Base-by-base conservation (phyloP, 2,888 invertebrate genomes). In the Timema cristinae region DNA sequence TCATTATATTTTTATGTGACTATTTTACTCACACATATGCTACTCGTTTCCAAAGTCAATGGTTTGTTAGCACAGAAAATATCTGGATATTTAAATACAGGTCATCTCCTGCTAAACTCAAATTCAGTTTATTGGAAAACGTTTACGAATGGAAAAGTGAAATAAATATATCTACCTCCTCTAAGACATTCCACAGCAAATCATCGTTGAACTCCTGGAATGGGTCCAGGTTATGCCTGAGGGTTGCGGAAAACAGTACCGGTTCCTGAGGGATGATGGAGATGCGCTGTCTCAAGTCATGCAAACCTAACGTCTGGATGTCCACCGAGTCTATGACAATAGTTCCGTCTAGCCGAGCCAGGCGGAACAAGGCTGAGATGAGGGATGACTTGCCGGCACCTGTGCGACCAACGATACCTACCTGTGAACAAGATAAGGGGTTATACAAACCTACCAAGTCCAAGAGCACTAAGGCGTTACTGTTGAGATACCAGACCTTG, bases 141-240 rank as follows among this genome's bases (percentile, higher is more conserved):
- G 56, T 54, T 13, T 54, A 32, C 32, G 1, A 32, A 32, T 32
- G 32, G 32, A 32, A 32, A 4, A 32, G 10, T n/a, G 7, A 61
- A 9, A 71, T 70, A 71, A 32, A 32, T 32, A 32, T 54, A 54
- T 54, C 9, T 77, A 87, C 89, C 77, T 90, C 87, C 75, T 88
- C 89, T 56, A 95, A 81, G 0, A 91, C 92, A 74, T 86, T 85
- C 94, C 95, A 95, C 73, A 95, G 85, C 16, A 87, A 86, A 0
- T 85, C 87, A 77, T 95, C 95, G 0, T 86, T 84, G 75, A 88
- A 88, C 79, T 90, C 88, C 71, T 89, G 86, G 79, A 94, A 91
- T 0, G 95, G 95, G 84, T 95, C 95, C 79, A 95, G 84, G 81
- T 95, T 95, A 79, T 91, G 89, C 9, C 95, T 86, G 61, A 96